phyloP scores from a whole-genome alignment of 2,888 invertebrate species.

The Ectemnius lituratus region DNA sequence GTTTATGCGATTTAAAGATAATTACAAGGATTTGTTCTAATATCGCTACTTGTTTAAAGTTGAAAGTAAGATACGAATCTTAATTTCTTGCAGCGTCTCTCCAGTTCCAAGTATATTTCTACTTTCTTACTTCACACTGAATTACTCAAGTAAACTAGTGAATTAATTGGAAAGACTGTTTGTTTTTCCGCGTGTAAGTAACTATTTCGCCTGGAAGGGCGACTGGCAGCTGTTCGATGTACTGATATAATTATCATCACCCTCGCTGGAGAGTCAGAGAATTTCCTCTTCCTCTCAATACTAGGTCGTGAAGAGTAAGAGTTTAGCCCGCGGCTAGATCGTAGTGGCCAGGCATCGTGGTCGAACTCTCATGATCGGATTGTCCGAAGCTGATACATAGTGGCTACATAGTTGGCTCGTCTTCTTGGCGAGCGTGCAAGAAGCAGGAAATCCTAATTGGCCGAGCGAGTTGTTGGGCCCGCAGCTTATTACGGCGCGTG shows the following conservation, averaged over 20 bases:
- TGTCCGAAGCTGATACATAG: not conserved
- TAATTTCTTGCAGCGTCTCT: too few species aligned
- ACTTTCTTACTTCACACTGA: too few species aligned
- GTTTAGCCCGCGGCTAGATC: slow-evolving; percentile 11
- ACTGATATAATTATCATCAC: slow-evolving; percentile 39
- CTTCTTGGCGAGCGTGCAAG: slow-evolving; percentile 9
- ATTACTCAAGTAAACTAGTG: too few species aligned
- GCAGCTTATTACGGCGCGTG: slow-evolving; percentile 38
- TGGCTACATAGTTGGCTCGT: too few species aligned
- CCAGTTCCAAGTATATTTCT: too few species aligned
- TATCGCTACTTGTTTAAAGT: too few species aligned
- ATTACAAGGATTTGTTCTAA: too few species aligned
- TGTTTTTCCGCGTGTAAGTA: too few species aligned
- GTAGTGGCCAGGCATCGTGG: slow-evolving; percentile 12
- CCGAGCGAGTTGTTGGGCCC: slow-evolving; percentile 4
- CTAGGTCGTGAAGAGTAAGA: slow-evolving; percentile 8
- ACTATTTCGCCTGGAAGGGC: not conserved
- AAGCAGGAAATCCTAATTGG: slow-evolving; percentile 56
- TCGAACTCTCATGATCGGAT: slow-evolving; percentile 9
- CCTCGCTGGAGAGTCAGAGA: slow-evolving; percentile 30
- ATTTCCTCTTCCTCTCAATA: slow-evolving; percentile 27
- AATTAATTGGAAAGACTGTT: too few species aligned
- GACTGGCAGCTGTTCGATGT: slow-evolving; percentile 30
- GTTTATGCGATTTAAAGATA: too few species aligned
- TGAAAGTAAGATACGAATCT: too few species aligned